Evolutionary conservation across 2,888 invertebrate species (phyloP), one percentile per base, ranked within the genome.

Genomic region (Cinara cedri): DNA sequence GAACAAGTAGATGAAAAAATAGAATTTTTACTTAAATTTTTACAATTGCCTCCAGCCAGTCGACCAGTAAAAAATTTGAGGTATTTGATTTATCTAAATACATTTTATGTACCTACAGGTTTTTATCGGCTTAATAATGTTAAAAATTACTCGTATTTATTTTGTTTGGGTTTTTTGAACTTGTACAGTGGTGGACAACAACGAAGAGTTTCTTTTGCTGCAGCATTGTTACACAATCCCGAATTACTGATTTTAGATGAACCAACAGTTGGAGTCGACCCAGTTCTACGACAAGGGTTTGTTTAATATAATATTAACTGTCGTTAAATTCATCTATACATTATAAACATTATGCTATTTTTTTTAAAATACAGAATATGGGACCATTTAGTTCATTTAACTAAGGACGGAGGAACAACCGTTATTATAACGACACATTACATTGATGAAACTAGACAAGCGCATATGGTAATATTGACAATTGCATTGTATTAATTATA

Each of bases 221-320:
- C 94, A 0, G 95, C 96, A 0, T 87, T 97, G 46, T 88, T 97
- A 60, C 95, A 96, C 82, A 93, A 94, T 82, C 96, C 97, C 0
- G 95, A 96, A 85, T 88, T 97, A 46, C 86, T 97, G 81, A 96
- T 97, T 84, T 87, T 97, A 81, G 97, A 97, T 84, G 97, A 97
- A 84, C 96, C 96, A 0, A 97, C 96, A 0, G 96, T 96, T 19
- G 97, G 96, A 51, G 93, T 97, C 1, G 96, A 97, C 87, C 96
- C 96, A 1, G 89, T 96, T 51, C 87, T 97, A 14, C 87, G 95
- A 82, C 92, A 94, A 85, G 92, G 88, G 91, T 91, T 85, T 81
- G 82, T 81, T n/a, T n/a, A n/a, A n/a, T n/a, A 76, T 55, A 49
- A 55, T 51, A 60, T 9, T n/a, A 62, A 14, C 11, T 63, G 24